Evolutionary conservation across 2,113 vertebrate species (phyloP).

Genomic region (Gymnarchus niloticus): DNA sequence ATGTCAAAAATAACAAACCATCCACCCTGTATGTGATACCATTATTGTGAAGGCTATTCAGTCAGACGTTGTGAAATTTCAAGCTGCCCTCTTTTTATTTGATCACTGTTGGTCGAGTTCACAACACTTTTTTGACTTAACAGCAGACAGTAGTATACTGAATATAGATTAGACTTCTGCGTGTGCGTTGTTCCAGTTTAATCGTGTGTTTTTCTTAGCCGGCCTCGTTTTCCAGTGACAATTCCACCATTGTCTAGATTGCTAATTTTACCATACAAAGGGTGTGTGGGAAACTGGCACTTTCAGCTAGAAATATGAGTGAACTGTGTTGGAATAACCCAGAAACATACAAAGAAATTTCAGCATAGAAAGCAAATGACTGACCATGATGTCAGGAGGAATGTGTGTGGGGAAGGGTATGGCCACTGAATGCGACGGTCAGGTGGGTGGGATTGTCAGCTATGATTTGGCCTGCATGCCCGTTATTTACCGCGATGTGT

Average conservation of each 20-base stretch:
- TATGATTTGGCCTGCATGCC: neutral
- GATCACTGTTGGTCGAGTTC: neutral
- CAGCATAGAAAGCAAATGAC: neutral
- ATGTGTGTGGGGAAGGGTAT: neutral
- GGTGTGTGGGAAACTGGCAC: neutral
- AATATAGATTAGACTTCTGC: neutral
- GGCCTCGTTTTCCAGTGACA: neutral
- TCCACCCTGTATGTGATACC: conserved; percentile 26
- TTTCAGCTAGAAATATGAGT: neutral
- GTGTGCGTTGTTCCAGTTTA: too few species aligned
- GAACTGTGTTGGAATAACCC: neutral
- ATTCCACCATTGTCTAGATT: neutral
- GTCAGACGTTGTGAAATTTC: neutral
- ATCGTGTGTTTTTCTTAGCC: neutral
- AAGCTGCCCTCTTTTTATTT: neutral
- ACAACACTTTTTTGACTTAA: neutral
- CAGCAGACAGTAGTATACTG: neutral
- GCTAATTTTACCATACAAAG: neutral
- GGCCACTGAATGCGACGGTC: neutral
- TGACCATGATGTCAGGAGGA: neutral
- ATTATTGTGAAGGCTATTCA: conserved; percentile 10
- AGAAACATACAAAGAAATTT: neutral
- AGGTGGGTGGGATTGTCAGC: neutral
- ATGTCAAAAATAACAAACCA: conserved; percentile 23
- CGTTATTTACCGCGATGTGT: too few species aligned